Evolutionary conservation across 2,888 invertebrate species (phyloP).

Genomic region (Hirtodrosophila duncani): DNA sequence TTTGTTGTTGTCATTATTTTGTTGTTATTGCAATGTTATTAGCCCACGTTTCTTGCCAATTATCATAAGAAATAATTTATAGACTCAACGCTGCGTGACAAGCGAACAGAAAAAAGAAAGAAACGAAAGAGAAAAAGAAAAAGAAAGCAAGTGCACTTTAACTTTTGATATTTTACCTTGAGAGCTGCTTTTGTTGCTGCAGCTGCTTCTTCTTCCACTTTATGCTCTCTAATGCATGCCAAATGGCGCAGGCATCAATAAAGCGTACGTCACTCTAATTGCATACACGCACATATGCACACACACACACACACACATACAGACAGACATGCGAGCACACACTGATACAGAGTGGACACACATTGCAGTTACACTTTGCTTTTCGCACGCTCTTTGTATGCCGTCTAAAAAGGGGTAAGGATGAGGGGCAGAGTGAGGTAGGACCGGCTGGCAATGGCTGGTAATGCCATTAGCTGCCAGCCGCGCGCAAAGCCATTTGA

Average conservation of each 20-base stretch:
- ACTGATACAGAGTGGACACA: slow-evolving; percentile 18
- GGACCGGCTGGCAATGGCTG: slow-evolving; percentile 38
- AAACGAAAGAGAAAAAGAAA: slow-evolving; percentile 13
- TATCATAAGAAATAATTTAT: slow-evolving; percentile 68
- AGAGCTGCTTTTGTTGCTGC: slow-evolving; percentile 20
- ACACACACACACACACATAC: background rate
- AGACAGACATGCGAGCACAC: slow-evolving; percentile 1
- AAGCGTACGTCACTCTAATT: slow-evolving; percentile 69
- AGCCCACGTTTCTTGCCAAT: slow-evolving; percentile 51
- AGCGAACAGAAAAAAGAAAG: slow-evolving; percentile 23
- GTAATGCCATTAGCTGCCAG: slow-evolving; percentile 71
- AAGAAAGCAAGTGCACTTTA: slow-evolving; percentile 60
- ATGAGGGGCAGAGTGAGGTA: slow-evolving; percentile 2
- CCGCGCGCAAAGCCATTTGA: slow-evolving; percentile 71
- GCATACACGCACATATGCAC: slow-evolving; percentile 29
- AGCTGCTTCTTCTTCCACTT: background rate
- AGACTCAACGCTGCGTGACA: slow-evolving; percentile 36
- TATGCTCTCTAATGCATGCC: slow-evolving; percentile 69
- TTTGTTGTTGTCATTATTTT: slow-evolving; percentile 12
- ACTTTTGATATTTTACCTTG: slow-evolving; percentile 70
- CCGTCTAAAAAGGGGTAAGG: slow-evolving; percentile 30
- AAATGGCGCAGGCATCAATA: slow-evolving; percentile 68
- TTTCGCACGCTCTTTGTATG: slow-evolving; percentile 54
- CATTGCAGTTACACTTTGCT: slow-evolving; percentile 47
- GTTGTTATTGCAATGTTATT: slow-evolving; percentile 19